phyloP scores from a whole-genome alignment of 2,113 vertebrate genomes.

The Ancistrus triradiatus region DNA sequence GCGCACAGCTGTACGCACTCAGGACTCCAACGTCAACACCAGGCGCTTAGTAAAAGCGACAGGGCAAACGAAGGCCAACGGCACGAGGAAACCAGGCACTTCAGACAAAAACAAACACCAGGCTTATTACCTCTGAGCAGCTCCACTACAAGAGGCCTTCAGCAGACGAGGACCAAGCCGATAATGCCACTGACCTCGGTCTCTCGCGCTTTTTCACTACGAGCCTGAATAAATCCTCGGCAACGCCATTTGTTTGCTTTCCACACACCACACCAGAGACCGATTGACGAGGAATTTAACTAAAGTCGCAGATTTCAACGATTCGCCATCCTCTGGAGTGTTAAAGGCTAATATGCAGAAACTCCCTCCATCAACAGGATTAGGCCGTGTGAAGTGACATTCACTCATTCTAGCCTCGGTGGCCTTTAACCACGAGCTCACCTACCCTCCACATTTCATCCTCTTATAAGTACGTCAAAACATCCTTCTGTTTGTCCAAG shows the following conservation, averaged over 20 bases:
- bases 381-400: slow-evolving; percentile 23
- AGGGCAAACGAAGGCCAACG: slow-evolving; percentile 24
- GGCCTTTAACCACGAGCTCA: slow-evolving; percentile 20
- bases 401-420: slow-evolving; percentile 18
- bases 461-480: slow-evolving; percentile 18
- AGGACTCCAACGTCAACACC: slow-evolving; percentile 12
- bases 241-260: slow-evolving; percentile 27
- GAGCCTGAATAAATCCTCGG: slow-evolving; percentile 19
- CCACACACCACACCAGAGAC: slow-evolving; percentile 6
- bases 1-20: too few relatives aligned
- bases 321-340: slow-evolving; percentile 17
- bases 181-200: slow-evolving; percentile 12
- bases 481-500: slow-evolving; percentile 15
- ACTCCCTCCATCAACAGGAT: slow-evolving; percentile 34
- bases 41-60: slow-evolving; percentile 32
- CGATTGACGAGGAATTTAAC: slow-evolving; percentile 27
- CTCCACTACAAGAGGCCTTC: slow-evolving; percentile 11
- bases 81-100: slow-evolving; percentile 23
- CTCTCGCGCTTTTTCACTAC: slow-evolving; percentile 21
- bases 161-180: slow-evolving; percentile 9
- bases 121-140: slow-evolving; percentile 18
- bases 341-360: slow-evolving; percentile 38
- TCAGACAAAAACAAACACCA: slow-evolving; percentile 42
- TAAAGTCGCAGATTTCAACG: slow-evolving; percentile 37
- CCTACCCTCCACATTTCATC: too few relatives aligned